phyloP scores from a whole-genome alignment of 2,797 vertebrate genomes.

The Morus bassanus region DNA sequence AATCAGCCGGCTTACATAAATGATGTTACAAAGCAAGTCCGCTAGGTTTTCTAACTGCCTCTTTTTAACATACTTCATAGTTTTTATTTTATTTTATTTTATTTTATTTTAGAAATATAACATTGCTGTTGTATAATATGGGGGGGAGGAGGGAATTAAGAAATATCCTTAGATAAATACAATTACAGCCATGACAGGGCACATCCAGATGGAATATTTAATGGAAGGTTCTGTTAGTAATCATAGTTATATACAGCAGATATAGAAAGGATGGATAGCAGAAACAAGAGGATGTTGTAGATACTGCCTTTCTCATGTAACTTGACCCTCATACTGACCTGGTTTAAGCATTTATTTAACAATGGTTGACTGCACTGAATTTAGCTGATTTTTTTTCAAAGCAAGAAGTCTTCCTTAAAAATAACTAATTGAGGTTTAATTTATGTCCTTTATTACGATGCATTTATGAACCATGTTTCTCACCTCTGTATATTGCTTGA shows the following conservation, averaged over 20 bases:
- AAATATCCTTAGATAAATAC: not conserved
- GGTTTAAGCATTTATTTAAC: not conserved
- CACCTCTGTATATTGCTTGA: not conserved
- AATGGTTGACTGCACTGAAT: not conserved
- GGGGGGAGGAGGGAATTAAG: not conserved
- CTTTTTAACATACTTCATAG: not conserved
- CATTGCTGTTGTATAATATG: not conserved
- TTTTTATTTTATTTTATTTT: not conserved
- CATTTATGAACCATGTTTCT: not conserved
- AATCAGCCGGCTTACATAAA: not conserved
- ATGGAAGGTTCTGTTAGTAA: not conserved
- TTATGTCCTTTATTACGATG: not conserved
- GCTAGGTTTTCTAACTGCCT: not conserved
- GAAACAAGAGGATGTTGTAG: not conserved
- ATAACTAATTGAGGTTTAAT: not conserved
- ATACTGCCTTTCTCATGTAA: not conserved
- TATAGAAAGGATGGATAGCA: not conserved
- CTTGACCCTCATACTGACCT: not conserved
- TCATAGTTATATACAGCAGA: not conserved
- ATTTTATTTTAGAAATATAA: not conserved
- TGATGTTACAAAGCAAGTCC: not conserved
- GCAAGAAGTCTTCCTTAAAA: not conserved
- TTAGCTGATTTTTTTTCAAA: not conserved
- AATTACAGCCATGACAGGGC: not conserved
- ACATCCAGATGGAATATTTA: not conserved